Evolutionary conservation across 2,888 invertebrate species (phyloP), one percentile per base, ranked within the genome.

Genomic region (Polietes domitor): DNA sequence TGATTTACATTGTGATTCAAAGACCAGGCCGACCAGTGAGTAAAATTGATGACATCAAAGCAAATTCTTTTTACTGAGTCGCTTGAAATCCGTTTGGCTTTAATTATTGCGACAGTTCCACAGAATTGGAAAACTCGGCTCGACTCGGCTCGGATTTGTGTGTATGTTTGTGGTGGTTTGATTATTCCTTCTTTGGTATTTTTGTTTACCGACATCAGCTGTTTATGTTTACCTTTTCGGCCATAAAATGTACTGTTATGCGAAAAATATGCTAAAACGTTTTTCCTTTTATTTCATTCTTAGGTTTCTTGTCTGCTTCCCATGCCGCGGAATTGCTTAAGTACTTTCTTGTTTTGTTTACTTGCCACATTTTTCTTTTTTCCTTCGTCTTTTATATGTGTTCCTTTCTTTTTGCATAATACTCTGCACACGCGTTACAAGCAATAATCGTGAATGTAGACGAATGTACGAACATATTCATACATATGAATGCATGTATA

Each of bases 181-280:
- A 2, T 17, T 50, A 17, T 19, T 5, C 50, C 17, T 53, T 63
- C 24, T 41, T 53, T 12, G 9, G n/a, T 12, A 10, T 19, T n/a
- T 55, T 65, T 76, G 63, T 73, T 77, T 68, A 47, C 19, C 65
- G 32, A 32, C 80, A 80, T 80, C 83, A 80, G 77, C 77, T 83
- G 83, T 77, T 83, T 47, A 70, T 77, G 77, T 83, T 83, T 83
- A 80, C 80, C 75, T 77, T 80, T 65, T 47, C 53, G 71, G n/a
- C 74, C 71, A 80, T 83, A 77, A 83, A 83, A 80, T 65, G 74
- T 83, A 58, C 65, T 58, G 68, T 83, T 80, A 80, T 83, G 77
- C 75, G 80, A 80, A 83, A 83, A 83, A 83, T 83, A 83, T 83
- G 83, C 75, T 80, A 83, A 83, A 83, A 63, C 17, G 19, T 32